Base-by-base conservation (phyloP, 2,113 vertebrate genomes). In the Salvelinus namaycush region DNA sequence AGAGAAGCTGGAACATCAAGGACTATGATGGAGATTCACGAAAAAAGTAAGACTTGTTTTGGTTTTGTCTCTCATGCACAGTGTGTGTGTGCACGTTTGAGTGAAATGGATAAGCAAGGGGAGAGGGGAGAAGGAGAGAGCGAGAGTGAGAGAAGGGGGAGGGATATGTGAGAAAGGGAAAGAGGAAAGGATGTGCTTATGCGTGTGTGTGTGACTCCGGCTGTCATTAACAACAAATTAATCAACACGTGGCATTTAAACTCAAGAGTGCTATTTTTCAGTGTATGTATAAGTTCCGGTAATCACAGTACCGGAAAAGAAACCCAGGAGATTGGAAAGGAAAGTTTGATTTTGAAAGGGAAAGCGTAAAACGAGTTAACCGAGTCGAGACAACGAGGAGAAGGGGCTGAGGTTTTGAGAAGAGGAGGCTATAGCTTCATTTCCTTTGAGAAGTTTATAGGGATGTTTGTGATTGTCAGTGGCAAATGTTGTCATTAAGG, bases 31-130 rank as follows among this genome's bases (percentile, higher is more conserved):
- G 92, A 89, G 92, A 93, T 89, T 89, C 90, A 88, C 86, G 83
- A 75, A 88, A 81, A 87, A 92, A 94, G 92, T 94, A 94, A 95
- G 94, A 90, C 81, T 92, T 89, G 91, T 94, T 93, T 93, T 92
- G 87, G 90, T 88, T 78, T 83, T 77, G 73, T 88, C 82, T 76
- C 77, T 76, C 77, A 80, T 78, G 20, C 31, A 8, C 29, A 65
- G 72, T 68, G 74, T 78, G 86, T 68, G 74, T 79, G 79, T 79
- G 66, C 70, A 70, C 13, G 72, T 83, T 70, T 68, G 77, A 69
- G 67, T 78, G 84, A 84, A 75, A 83, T 70, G 74, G 76, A 73
- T 77, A 39, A 70, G 78, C 48, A 64, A 64, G 73, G 51, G 74
- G 77, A 60, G 69, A 80, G 68, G 9, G 9, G 39, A 34, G 34